Evolutionary conservation across 1,140 invertebrate genomes (phyloP).

Genomic region (Ceratina japonica): DNA sequence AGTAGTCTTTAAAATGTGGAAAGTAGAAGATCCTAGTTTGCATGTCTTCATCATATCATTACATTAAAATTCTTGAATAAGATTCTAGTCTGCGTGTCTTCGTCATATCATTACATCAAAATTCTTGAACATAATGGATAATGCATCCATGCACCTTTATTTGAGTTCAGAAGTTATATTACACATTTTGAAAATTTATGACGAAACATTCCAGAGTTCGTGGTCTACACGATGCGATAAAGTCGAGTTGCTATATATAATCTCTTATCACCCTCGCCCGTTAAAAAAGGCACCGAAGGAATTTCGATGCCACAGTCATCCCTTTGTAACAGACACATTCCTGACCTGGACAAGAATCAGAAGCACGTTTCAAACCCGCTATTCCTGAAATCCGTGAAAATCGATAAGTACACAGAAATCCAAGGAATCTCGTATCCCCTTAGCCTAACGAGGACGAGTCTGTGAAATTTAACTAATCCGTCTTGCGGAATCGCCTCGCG

Average conservation of each 20-base stretch:
- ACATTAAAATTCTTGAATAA: not conserved
- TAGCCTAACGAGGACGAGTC: not conserved
- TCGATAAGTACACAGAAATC: not conserved
- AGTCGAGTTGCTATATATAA: conserved; percentile 6
- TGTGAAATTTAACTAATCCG: conserved; percentile 6
- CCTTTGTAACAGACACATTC: not conserved
- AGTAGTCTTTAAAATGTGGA: too few species aligned
- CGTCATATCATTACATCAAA: not conserved
- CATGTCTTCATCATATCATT: not conserved
- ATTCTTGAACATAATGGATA: not conserved
- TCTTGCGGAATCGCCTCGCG: not conserved
- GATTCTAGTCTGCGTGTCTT: too few species aligned
- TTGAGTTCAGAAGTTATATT: not conserved
- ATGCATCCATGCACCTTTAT: not conserved
- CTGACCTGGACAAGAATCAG: not conserved
- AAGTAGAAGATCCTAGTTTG: too few species aligned
- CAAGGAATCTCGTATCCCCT: not conserved
- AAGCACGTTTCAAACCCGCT: not conserved
- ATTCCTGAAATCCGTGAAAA: not conserved
- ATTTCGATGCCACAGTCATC: not conserved
- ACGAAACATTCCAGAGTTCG: conserved; percentile 2
- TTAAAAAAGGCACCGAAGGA: not conserved
- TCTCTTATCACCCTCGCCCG: not conserved
- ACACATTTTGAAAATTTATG: not conserved
- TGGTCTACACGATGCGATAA: conserved; percentile 4